Conservation (phyloP, 37 sponge, comb jelly and placozoan genomes). For the Spongia lamella region DNA sequence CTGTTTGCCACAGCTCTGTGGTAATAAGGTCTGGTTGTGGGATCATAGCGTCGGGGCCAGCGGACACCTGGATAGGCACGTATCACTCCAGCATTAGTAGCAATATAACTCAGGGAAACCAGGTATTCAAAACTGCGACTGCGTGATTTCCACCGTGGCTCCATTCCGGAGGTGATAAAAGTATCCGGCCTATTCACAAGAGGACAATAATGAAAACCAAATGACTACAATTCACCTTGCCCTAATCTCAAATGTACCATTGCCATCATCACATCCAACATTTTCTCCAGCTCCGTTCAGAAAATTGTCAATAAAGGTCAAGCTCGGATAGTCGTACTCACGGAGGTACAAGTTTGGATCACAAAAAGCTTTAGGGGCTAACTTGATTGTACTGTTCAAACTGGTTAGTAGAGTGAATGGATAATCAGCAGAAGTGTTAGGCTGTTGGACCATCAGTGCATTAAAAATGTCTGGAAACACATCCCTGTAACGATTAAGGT, state of each 20-base stretch:
- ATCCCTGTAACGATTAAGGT: no score
- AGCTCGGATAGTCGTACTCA: background rate
- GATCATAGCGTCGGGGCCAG: background rate
- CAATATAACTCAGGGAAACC: constrained; percentile 6
- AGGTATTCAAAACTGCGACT: no score
- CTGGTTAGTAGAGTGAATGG: background rate
- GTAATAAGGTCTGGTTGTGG: constrained; percentile 12
- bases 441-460: background rate
- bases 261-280: no score
- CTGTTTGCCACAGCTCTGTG: constrained; percentile 8
- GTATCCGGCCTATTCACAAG: no score
- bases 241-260: no score
- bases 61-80: constrained; percentile 7
- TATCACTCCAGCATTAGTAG: constrained; percentile 8
- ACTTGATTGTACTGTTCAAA: background rate
- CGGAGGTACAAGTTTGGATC: background rate
- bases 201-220: no score
- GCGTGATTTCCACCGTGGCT: no score
- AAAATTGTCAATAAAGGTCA: background rate
- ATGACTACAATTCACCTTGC: no score
- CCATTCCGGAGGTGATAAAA: no score
- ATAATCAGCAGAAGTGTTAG: background rate
- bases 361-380: constrained; percentile 8
- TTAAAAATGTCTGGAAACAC: background rate
- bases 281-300: background rate